Base-by-base conservation (phyloP, 2,888 invertebrate species). In the Dermolepida albohirtum region DNA sequence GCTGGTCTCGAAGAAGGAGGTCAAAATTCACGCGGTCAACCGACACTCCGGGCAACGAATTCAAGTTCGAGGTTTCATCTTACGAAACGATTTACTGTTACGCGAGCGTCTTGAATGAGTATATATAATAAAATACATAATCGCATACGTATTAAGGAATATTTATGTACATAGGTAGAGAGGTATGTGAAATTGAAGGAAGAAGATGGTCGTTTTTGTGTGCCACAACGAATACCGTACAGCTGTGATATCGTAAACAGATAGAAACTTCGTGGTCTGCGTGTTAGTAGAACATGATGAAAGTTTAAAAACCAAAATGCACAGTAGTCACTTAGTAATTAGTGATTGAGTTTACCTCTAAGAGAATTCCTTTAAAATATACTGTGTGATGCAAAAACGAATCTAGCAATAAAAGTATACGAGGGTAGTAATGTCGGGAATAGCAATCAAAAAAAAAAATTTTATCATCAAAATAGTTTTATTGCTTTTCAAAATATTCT, bases 21-120 rank as follows among this genome's bases (percentile, higher is more conserved):
- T 64, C 63, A 64, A 64, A 64, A 64, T 64, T 64, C 63, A 64
- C 63, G 63, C 51, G 63, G 63, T 50, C 63, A 64, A 50, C 29
- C 50, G 39, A 50, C 40, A 64, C 63, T 49, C 63, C 63, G 63
- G 63, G 63, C 50, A 41, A 50, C 39, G 50, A 40, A 64, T 64
- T 64, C 63, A 50, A 64, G 63, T 64, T 50, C 63, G 49, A 64
- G 27, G 49, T 12, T 40, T 51, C 63, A 49, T 22, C 51, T 50
- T 50, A 64, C 63, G 63, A 64, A 64, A 64, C 63, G 40, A 8
- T 64, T 63, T 64, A 64, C 63, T 51, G 63, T 64, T 64, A 64
- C 17, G 22, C 50, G 39, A 50, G 34, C 55, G 10, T 40, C 40
- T 55, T 55, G 40, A 55, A 55, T 55, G 55, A 55, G 41, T 41